Evolutionary conservation across 1,140 invertebrate species (phyloP).

Genomic region (Condylostylus longicornis): DNA sequence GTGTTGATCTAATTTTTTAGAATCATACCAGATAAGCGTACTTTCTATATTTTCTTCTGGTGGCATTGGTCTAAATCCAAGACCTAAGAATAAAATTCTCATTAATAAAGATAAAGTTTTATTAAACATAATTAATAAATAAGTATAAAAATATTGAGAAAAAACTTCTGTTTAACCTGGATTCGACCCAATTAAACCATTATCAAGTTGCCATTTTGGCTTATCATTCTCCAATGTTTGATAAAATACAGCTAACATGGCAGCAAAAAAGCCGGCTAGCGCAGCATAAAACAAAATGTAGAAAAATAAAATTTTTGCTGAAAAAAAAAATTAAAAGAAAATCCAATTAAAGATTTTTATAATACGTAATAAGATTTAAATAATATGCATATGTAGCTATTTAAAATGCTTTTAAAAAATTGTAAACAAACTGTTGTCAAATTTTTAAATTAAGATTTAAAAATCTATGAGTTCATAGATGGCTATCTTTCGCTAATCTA

Average conservation of each 20-base stretch:
- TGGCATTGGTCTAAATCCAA: constrained; percentile 88
- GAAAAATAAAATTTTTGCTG: constrained; percentile 87
- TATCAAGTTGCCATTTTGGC: constrained; percentile 73
- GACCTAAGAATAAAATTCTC: too few species aligned
- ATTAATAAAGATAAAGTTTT: background rate
- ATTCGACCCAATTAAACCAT: constrained; percentile 78
- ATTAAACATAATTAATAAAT: too few species aligned
- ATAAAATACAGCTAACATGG: constrained; percentile 83
- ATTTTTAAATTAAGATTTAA: too few species aligned
- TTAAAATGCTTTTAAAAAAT: too few species aligned
- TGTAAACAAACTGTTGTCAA: too few species aligned
- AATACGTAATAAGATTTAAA: too few species aligned
- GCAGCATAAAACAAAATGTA: constrained; percentile 84
- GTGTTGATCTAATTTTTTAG: constrained; percentile 54
- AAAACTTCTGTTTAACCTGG: constrained; percentile 66
- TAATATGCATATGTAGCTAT: too few species aligned
- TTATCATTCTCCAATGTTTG: constrained; percentile 71
- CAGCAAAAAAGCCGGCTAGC: constrained; percentile 77
- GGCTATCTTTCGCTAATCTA: too few species aligned
- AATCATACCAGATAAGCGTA: constrained; percentile 85
- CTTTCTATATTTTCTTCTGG: constrained; percentile 75
- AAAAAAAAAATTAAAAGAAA: constrained; percentile 34
- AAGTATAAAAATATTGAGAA: too few species aligned
- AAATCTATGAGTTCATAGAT: too few species aligned
- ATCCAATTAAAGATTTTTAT: constrained; percentile 1